These are phyloP conservation scores for Zaprionus bogoriensis DNA, from an alignment of 2,888 invertebrate genomes.

Conservation along the genomic window DNA sequence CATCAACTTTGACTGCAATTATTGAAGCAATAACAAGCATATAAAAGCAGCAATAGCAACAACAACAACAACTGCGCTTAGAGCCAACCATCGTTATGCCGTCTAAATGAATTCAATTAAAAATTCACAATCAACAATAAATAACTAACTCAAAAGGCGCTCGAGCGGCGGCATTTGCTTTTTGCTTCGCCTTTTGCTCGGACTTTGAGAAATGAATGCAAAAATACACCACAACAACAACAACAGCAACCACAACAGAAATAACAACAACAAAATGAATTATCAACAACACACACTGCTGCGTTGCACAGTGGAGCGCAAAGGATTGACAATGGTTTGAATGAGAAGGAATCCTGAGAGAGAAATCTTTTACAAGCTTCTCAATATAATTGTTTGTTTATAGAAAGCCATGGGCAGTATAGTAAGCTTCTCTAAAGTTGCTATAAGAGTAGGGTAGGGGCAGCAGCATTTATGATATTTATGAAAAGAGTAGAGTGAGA, in stretches of 20 bases:
- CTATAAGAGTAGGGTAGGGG: no score
- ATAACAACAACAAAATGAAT: slow-evolving; percentile 14
- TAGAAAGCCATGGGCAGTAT: no score
- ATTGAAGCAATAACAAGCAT: slow-evolving; percentile 18
- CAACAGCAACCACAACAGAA: neutral
- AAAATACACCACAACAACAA: slow-evolving; percentile 22
- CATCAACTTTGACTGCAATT: slow-evolving; percentile 31
- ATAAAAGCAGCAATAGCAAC: slow-evolving; percentile 7
- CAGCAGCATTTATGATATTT: no score
- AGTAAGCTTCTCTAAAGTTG: no score
- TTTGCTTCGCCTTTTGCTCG: slow-evolving; percentile 33
- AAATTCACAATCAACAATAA: slow-evolving; percentile 68
- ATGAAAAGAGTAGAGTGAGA: no score
- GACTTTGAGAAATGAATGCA: slow-evolving; percentile 44
- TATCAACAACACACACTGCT: slow-evolving; percentile 1
- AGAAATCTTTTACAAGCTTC: no score
- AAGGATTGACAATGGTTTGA: neutral
- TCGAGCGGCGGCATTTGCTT: slow-evolving; percentile 50
- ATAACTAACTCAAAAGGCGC: slow-evolving; percentile 41
- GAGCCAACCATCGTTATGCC: slow-evolving; percentile 23
- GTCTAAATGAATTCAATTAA: slow-evolving; percentile 69
- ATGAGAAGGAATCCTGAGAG: no score
- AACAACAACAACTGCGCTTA: slow-evolving; percentile 9
- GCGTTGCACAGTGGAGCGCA: slow-evolving; percentile 48
- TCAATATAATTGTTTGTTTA: no score